Evolutionary conservation across 2,888 invertebrate species (phyloP), one percentile per base, ranked within the genome.

Genomic region (Agrypnus murinus): DNA sequence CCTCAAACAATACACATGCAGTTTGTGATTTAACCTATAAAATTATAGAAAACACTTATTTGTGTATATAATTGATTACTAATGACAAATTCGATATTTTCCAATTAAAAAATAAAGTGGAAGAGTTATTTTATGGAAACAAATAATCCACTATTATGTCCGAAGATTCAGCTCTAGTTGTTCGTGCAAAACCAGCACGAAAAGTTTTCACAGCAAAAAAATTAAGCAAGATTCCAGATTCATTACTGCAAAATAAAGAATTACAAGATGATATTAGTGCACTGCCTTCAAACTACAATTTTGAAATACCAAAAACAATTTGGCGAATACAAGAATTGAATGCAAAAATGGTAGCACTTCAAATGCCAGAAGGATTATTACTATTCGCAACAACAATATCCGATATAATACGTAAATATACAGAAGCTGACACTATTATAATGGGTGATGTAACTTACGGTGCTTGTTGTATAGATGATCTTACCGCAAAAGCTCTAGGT

Each of bases 371-470:
- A 89, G 99, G 94, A 9, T 86, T 99, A 4, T 88, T 98, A 15
- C 89, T 99, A 87, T 99, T 95, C 87, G 92, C 99, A 0, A 95
- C 97, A 72, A 93, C 95, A 1, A 92, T 99, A 70, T 93, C 96
- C 74, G 98, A 99, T 84, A 97, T 99, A 74, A 92, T 98, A 77
- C 71, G 96, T 84, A 89, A 90, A 64, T 96, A 97, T 82, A 95
- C 96, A 1, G 91, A 90, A 36, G 96, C 95, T 1, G 97, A 98
- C 78, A 93, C 95, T 0, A 90, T 99, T 55, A 97, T 99, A 73
- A 96, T 99, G 96, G 99, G 97, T 6, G 99, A 99, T 86, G 98
- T 99, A 12, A 99, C 99, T 0, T 99, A 99, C 82, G 99, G 99
- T 38, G 99, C 99, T 0, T 99, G 99, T 84, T 99, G 99, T 84